Base-by-base conservation (phyloP, 1,140 invertebrate species). In the Achroia grisella region DNA sequence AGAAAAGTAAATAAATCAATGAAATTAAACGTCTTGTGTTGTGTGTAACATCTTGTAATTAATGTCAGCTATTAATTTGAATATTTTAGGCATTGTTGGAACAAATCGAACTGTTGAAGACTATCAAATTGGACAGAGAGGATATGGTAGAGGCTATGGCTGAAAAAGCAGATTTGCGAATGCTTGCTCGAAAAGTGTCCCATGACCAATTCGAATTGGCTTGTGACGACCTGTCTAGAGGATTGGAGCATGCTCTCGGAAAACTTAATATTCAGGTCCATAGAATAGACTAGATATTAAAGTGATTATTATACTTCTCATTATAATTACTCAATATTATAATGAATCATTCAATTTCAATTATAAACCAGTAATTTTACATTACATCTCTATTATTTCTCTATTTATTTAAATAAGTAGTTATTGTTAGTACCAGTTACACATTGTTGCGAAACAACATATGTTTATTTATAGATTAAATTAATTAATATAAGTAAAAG, bases 111-210 rank as follows among this genome's bases (percentile, higher is more conserved):
- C 31, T 88, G 12, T 35, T 90, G 29, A 89, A 88, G 56, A 84
- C 65, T 0, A 63, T 80, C 14, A 91, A 93, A 77, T 87, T 91
- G 11, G 89, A 93, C 53, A 88, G 90, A 45, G 88, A 89, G 55
- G 90, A 91, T 56, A 78, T 93, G 51, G 88, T 91, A 36, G 89
- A 92, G 39, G 88, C 90, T 1, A 76, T 93, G 48, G 90, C 91
- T 0, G 90, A 91, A 12, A 93, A 93, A 75, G 92, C 91, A 0
- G 92, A 93, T 62, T 77, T 90, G 33, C 83, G 87, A 1, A 76
- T 88, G 44, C 74, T 93, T 34, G 89, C 91, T 13, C 87, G 89
- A 2, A 93, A 93, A 59, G 91, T 93, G 2, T 93, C 91, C 0
- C 86, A 89, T 42, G 91, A 93, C 29, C 89, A 91, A 56, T 90